These are phyloP conservation scores for Lysandra bellargus DNA, from an alignment of 2,888 invertebrate species.

Conservation along the genomic window DNA sequence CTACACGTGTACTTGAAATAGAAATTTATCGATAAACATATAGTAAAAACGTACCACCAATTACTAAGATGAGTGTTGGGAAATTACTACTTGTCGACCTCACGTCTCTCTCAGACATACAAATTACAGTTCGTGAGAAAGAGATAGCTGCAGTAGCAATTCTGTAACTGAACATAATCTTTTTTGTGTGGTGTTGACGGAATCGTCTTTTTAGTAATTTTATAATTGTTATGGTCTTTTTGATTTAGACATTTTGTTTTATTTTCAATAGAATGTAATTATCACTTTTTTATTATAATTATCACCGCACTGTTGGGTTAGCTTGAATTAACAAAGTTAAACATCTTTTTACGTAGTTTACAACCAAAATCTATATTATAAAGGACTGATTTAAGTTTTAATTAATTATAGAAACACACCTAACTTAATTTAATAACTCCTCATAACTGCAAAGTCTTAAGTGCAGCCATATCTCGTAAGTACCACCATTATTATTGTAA, in stretches of 20 bases:
- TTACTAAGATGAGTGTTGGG: conserved; percentile 52
- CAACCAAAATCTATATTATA: too few species aligned
- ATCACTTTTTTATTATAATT: background rate
- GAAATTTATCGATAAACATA: conserved; percentile 33
- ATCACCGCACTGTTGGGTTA: too few species aligned
- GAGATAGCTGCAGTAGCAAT: conserved; percentile 20
- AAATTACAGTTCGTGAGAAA: conserved; percentile 11
- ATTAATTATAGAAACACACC: background rate
- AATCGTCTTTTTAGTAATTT: conserved; percentile 28
- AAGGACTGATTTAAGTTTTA: background rate
- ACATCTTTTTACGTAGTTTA: too few species aligned
- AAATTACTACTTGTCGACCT: conserved; percentile 45
- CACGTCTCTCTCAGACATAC: conserved; percentile 45
- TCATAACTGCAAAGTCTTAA: background rate
- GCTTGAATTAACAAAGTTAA: too few species aligned
- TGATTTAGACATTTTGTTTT: background rate
- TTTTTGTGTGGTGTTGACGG: conserved; percentile 46
- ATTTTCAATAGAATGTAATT: background rate
- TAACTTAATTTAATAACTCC: background rate
- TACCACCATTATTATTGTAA: conserved; percentile 12
- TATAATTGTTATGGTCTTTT: conserved; percentile 27
- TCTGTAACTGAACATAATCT: conserved; percentile 46
- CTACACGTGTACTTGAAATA: conserved; percentile 33
- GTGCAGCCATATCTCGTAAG: background rate
- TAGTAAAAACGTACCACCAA: conserved; percentile 51